phyloP scores from a whole-genome alignment of 2,797 vertebrate genomes.

The Poeciliopsis gracilis region DNA sequence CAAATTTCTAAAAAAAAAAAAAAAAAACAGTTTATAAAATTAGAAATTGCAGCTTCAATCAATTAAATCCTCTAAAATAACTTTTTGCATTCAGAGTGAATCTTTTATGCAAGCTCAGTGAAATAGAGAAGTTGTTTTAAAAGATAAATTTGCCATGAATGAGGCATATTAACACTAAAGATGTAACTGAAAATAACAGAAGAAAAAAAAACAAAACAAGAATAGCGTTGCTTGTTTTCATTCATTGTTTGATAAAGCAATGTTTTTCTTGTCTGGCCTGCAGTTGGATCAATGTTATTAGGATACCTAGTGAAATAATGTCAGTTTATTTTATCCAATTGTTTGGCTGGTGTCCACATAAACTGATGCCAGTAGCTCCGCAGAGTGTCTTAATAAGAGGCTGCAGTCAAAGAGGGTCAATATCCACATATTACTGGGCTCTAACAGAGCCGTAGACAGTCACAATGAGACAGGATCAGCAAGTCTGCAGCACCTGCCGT shows the following conservation, averaged over 20 bases:
- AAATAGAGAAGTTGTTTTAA: neutral
- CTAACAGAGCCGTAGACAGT: constrained; percentile 80
- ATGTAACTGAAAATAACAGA: constrained; percentile 9
- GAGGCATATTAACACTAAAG: constrained; percentile 7
- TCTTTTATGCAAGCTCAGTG: neutral
- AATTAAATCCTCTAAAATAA: neutral
- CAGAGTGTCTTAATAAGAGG: constrained; percentile 53
- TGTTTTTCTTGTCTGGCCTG: constrained; percentile 18
- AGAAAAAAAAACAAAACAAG: constrained; percentile 5
- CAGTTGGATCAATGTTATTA: constrained; percentile 54
- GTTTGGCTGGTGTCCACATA: constrained; percentile 51
- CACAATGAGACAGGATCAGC: constrained; percentile 82
- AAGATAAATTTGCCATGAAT: neutral
- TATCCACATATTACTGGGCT: constrained; percentile 80
- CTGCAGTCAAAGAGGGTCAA: constrained; percentile 76
- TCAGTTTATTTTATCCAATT: constrained; percentile 60
- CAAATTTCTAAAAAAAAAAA: too few relatives aligned
- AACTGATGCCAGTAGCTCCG: constrained; percentile 48
- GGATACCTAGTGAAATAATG: constrained; percentile 52
- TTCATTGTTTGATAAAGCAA: constrained; percentile 21
- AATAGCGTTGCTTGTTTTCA: constrained; percentile 26
- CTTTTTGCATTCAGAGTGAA: neutral
- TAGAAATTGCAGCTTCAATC: too few relatives aligned
- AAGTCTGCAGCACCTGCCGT: constrained; percentile 81
- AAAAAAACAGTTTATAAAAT: too few relatives aligned